Evolutionary conservation across 2,888 invertebrate species (phyloP).

Genomic region (Meteorus cinctellus): DNA sequence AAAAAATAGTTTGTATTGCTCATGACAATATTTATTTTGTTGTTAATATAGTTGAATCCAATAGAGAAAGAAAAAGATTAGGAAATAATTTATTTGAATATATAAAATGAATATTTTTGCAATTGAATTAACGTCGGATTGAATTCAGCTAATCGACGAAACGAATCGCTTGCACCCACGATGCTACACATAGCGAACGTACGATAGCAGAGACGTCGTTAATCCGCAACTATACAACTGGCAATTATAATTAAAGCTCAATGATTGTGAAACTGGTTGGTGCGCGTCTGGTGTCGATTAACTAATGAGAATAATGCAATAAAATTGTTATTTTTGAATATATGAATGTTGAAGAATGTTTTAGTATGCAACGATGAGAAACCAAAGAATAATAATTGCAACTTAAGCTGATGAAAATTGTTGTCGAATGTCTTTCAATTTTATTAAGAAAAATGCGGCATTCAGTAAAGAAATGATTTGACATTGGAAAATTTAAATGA

Average conservation of each 20-base stretch:
- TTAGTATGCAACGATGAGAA: no score
- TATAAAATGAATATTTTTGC: conserved; percentile 10
- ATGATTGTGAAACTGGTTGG: conserved; percentile 21
- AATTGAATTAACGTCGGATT: conserved; percentile 10
- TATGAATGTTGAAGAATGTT: no score
- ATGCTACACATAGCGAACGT: background rate
- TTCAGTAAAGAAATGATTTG: no score
- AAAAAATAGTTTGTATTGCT: no score
- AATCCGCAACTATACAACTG: conserved; percentile 16
- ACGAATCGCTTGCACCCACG: conserved; percentile 11
- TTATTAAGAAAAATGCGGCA: no score
- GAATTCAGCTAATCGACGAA: conserved; percentile 28
- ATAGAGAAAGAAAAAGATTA: no score
- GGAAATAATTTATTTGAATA: background rate
- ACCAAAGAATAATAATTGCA: background rate
- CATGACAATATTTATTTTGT: no score
- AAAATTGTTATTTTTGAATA: background rate
- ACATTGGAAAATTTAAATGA: no score
- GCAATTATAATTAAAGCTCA: conserved; percentile 25
- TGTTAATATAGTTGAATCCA: no score
- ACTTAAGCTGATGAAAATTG: no score
- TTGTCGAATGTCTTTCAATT: no score
- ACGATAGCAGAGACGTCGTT: conserved; percentile 21
- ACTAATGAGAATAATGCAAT: conserved; percentile 16
- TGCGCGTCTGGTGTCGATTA: background rate